Evolutionary conservation across 2,797 vertebrate species (phyloP).

Genomic region (Danio aesculapii): DNA sequence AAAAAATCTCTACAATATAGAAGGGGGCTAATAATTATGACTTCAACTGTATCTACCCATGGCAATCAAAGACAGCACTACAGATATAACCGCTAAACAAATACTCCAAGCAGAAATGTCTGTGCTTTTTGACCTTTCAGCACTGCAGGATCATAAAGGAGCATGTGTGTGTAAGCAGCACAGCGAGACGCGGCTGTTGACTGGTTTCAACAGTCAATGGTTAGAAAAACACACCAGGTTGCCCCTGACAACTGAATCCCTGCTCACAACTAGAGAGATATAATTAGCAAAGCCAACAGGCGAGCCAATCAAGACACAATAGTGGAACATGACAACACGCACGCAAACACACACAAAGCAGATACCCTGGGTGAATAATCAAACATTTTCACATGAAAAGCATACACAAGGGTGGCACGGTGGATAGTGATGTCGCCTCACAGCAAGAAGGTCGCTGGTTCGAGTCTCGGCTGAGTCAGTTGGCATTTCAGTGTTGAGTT

Average conservation of each 20-base stretch:
- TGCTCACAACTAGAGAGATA: conserved; percentile 53
- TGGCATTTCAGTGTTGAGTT: no score
- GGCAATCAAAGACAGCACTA: not conserved
- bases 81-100: not conserved
- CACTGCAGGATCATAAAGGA: not conserved
- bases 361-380: not conserved
- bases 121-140: not conserved
- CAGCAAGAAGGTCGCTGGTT: no score
- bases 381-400: not conserved
- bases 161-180: not conserved
- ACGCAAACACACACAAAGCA: not conserved
- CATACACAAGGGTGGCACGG: not conserved
- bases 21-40: no score
- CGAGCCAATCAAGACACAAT: conserved; percentile 20
- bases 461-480: no score
- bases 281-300: conserved; percentile 53
- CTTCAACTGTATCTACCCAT: no score
- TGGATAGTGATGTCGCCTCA: no score
- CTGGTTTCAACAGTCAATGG: conserved; percentile 48
- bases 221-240: conserved; percentile 69
- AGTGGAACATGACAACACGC: conserved; percentile 44
- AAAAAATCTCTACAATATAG: no score
- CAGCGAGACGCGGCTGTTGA: conserved; percentile 59
- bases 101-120: not conserved
- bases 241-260: conserved; percentile 68